Evolutionary conservation across 2,888 invertebrate species (phyloP).

Genomic region (Salticus scenicus): DNA sequence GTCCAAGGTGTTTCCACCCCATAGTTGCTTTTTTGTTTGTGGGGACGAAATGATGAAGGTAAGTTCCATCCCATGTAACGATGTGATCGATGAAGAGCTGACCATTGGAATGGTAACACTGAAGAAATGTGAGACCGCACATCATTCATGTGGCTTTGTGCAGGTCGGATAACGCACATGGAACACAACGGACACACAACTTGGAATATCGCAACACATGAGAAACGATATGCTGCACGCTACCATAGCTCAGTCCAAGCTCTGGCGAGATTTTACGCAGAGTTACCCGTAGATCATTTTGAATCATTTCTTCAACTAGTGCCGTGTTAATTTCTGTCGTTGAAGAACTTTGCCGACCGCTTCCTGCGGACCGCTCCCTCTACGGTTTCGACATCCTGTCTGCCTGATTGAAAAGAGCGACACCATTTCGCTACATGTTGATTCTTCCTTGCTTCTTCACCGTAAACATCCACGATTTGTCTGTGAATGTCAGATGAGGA

Average conservation of each 20-base stretch:
- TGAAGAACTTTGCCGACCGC: constrained; percentile 12
- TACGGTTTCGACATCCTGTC: constrained; percentile 7
- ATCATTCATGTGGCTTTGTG: constrained; percentile 29
- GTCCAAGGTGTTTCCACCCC: constrained; percentile 20
- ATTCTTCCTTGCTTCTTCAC: constrained; percentile 4
- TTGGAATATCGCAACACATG: not conserved
- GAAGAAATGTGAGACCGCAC: constrained; percentile 19
- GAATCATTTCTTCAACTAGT: constrained; percentile 14
- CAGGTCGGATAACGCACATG: constrained; percentile 21
- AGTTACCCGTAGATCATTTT: no score
- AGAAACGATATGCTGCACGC: constrained; percentile 15
- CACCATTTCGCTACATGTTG: constrained; percentile 28
- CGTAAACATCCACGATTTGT: not conserved
- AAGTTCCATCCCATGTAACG: not conserved
- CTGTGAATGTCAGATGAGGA: no score
- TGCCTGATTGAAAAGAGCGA: not conserved
- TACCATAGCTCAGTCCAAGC: not conserved
- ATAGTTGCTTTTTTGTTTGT: constrained; percentile 18
- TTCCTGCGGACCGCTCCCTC: not conserved
- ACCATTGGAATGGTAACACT: constrained; percentile 12
- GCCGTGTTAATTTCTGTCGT: constrained; percentile 15
- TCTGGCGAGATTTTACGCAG: no score
- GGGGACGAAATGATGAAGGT: constrained; percentile 18
- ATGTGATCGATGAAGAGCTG: constrained; percentile 3
- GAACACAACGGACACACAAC: constrained; percentile 9